phyloP scores from a whole-genome alignment of 2,888 invertebrate species.

The Saturnia japonica region DNA sequence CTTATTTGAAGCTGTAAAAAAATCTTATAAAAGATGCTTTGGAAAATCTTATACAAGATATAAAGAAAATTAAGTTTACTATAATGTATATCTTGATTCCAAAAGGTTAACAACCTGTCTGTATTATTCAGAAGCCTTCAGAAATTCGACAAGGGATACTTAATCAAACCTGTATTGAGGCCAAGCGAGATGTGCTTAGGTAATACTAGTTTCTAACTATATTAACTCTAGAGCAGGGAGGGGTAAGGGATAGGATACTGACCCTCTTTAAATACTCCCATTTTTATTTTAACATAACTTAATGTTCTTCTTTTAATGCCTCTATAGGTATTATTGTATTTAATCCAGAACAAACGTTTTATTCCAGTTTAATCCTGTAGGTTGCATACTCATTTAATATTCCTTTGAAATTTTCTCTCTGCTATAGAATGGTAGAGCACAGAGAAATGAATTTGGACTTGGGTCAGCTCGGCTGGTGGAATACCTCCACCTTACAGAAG shows the following conservation, averaged over 20 bases:
- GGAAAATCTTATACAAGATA: not conserved
- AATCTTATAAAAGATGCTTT: not conserved
- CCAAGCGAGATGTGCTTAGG: slow-evolving; percentile 1
- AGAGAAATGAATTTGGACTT: too few species aligned
- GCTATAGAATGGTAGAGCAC: too few species aligned
- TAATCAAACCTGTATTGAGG: not conserved
- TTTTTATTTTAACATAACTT: not conserved
- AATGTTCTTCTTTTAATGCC: too few species aligned
- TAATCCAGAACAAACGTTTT: too few species aligned
- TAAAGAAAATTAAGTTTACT: not conserved
- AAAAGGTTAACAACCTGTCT: not conserved
- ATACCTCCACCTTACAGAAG: too few species aligned
- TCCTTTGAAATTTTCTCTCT: too few species aligned
- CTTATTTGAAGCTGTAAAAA: not conserved
- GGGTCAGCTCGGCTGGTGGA: too few species aligned
- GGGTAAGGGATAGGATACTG: not conserved
- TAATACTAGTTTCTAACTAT: not conserved
- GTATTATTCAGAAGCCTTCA: slow-evolving; percentile 13
- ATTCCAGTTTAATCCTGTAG: too few species aligned
- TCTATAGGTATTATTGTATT: too few species aligned
- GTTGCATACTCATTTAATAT: too few species aligned
- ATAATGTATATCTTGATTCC: not conserved
- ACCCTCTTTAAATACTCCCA: not conserved
- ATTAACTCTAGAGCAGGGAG: not conserved
- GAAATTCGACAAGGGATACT: slow-evolving; percentile 13